Percentiles rank a stretch among this genome's conserved stretches.
Conservation (phyloP, 2,888 invertebrate genomes). For the Coelinius sp. region DNA sequence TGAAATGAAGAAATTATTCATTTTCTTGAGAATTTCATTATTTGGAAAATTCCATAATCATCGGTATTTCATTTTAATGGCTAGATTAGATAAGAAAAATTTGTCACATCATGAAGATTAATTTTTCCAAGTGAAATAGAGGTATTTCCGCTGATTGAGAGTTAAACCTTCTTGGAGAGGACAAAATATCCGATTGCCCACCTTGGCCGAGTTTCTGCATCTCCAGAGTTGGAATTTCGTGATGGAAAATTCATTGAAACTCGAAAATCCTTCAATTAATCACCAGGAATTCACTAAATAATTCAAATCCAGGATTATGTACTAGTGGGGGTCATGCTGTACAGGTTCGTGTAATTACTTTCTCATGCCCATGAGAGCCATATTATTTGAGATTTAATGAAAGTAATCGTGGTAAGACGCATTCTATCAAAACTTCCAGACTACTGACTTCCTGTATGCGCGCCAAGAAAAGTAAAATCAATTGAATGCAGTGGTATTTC, state of each 20-base stretch:
- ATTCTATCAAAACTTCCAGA: slow-evolving; percentile 26
- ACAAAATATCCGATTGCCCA: slow-evolving; percentile 20
- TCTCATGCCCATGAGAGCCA: neutral
- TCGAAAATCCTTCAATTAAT: neutral
- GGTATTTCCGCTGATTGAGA: neutral
- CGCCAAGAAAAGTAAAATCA: slow-evolving; percentile 38
- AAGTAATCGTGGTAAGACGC: slow-evolving; percentile 7
- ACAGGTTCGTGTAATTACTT: slow-evolving; percentile 19
- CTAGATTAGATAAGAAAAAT: no score
- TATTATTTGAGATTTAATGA: slow-evolving; percentile 9
- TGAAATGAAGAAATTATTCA: neutral
- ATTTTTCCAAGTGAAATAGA: neutral
- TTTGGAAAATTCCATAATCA: neutral
- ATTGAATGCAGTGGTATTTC: slow-evolving; percentile 44
- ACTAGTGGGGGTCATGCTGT: neutral
- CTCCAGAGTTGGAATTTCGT: neutral
- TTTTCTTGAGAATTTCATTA: no score
- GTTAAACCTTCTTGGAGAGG: slow-evolving; percentile 13
- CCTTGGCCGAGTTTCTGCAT: slow-evolving; percentile 36
- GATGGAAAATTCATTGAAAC: slow-evolving; percentile 9
- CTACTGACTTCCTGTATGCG: slow-evolving; percentile 18
- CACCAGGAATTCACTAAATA: neutral
- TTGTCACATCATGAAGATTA: neutral
- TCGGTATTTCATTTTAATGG: neutral
- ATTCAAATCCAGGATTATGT: neutral